These are phyloP conservation scores for Lysandra bellargus DNA, from an alignment of 2,888 invertebrate genomes.

Conservation along the genomic window DNA sequence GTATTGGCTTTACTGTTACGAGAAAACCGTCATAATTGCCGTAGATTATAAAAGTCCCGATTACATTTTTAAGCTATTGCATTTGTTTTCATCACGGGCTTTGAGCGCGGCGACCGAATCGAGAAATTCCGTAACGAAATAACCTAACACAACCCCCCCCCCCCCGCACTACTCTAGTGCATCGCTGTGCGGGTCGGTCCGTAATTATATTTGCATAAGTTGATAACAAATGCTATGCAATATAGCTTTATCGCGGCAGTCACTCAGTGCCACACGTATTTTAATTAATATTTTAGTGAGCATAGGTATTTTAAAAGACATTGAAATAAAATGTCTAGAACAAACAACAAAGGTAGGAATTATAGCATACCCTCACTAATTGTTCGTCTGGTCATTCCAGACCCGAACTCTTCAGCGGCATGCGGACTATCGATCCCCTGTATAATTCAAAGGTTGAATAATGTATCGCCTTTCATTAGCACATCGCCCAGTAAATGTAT, in stretches of 20 bases:
- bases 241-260: too few species aligned
- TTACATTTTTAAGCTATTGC: too few species aligned
- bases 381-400: constrained; percentile 41
- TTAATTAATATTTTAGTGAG: not conserved
- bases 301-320: not conserved
- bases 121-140: too few species aligned
- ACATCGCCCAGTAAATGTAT: constrained; percentile 77
- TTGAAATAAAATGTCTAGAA: too few species aligned
- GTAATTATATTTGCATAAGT: too few species aligned
- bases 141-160: too few species aligned
- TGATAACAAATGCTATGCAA: too few species aligned
- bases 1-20: not conserved
- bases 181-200: too few species aligned
- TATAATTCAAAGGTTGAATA: constrained; percentile 80
- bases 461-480: constrained; percentile 81
- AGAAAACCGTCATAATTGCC: not conserved
- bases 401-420: constrained; percentile 50
- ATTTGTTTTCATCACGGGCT: too few species aligned
- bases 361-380: constrained; percentile 34
- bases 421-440: constrained; percentile 79
- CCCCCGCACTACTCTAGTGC: too few species aligned
- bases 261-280: too few species aligned
- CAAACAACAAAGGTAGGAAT: not conserved
- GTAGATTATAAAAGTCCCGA: not conserved
- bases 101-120: too few species aligned